Conservation (phyloP, 2,888 invertebrate genomes). For the Ennomos erosarius region DNA sequence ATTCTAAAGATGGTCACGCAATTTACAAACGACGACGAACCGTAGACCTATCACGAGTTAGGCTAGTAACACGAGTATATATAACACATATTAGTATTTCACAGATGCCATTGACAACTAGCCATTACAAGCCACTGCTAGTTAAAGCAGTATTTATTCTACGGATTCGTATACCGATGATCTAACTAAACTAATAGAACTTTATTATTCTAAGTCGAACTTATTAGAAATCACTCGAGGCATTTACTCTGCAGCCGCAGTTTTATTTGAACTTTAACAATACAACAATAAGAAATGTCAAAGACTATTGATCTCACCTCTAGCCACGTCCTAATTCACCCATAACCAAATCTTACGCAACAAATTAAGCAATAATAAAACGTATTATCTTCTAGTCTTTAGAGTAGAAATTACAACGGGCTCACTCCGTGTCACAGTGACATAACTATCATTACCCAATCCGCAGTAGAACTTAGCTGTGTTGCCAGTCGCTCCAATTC, state of each 20-base stretch:
- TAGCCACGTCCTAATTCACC: too few relatives aligned
- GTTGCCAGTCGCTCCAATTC: slow-evolving; percentile 24
- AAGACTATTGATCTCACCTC: too few relatives aligned
- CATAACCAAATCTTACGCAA: not conserved
- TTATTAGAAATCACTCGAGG: not conserved
- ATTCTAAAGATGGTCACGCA: too few relatives aligned
- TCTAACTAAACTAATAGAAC: slow-evolving; percentile 12
- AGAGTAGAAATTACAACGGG: slow-evolving; percentile 14
- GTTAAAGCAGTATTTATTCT: slow-evolving; percentile 20
- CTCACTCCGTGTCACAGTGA: slow-evolving; percentile 5
- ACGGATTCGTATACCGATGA: slow-evolving; percentile 5
- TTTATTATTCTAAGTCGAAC: too few relatives aligned
- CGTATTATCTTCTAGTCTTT: not conserved
- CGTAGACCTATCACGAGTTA: not conserved
- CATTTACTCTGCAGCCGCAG: not conserved
- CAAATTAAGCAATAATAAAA: not conserved
- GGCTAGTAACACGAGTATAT: too few relatives aligned
- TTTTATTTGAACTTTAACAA: too few relatives aligned
- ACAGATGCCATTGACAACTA: too few relatives aligned
- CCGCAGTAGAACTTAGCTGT: slow-evolving; percentile 12
- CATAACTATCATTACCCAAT: slow-evolving; percentile 25
- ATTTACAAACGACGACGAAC: too few relatives aligned
- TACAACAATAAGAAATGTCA: too few relatives aligned
- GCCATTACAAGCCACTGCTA: slow-evolving; percentile 2
- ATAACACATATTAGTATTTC: too few relatives aligned